Evolutionary conservation across 2,888 invertebrate species (phyloP).

Genomic region (Callosobruchus maculatus): DNA sequence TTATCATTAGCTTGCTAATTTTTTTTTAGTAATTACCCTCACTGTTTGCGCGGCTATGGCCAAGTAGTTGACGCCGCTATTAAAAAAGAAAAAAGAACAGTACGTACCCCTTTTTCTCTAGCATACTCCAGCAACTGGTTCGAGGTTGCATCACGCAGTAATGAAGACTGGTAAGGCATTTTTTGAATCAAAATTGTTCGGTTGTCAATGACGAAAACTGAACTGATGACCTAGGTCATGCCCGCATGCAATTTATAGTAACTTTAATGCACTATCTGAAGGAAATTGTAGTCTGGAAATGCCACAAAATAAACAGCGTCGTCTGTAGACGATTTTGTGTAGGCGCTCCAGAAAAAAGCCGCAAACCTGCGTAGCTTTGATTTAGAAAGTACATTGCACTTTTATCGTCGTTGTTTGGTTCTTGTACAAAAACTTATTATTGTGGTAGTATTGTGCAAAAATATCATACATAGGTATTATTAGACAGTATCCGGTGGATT

Average conservation of each 20-base stretch:
- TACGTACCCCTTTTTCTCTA: conserved; percentile 37
- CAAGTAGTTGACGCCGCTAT: no score
- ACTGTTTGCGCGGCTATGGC: no score
- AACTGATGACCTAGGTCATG: not conserved
- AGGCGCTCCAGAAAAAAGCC: not conserved
- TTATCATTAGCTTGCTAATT: no score
- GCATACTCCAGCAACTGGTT: conserved; percentile 41
- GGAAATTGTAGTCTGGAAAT: not conserved
- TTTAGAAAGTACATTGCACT: not conserved
- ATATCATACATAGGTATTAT: no score
- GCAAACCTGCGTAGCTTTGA: not conserved
- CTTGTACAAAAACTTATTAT: not conserved
- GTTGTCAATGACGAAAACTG: not conserved
- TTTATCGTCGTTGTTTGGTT: not conserved
- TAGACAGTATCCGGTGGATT: no score
- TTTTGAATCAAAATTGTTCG: not conserved
- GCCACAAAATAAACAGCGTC: not conserved
- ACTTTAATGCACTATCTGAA: not conserved
- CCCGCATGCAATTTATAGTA: not conserved
- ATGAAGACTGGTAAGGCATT: not conserved
- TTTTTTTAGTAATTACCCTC: no score
- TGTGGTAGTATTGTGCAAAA: not conserved
- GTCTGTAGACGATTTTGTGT: not conserved
- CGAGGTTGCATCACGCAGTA: conserved; percentile 30
- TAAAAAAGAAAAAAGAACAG: not conserved